A percentile compares a stretch with the other conserved stretches of the same genome.
Conservation (phyloP, 2,797 vertebrate genomes). For the Acipenser oxyrinchus region DNA sequence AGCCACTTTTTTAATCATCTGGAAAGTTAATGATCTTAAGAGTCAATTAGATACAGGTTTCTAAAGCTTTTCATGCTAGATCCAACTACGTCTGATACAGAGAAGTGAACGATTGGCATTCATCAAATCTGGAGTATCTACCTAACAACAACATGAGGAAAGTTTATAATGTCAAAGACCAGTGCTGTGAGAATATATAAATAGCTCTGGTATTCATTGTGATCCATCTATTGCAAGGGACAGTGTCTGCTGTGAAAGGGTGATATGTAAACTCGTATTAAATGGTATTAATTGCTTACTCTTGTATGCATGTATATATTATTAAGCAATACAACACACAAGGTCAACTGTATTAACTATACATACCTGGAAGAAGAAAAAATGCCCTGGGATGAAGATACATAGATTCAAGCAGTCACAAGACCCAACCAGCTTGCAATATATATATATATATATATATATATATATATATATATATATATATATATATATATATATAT, state of each 20-base stretch:
- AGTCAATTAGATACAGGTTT: neutral
- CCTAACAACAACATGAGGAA: neutral
- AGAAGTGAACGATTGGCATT: neutral
- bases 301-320: neutral
- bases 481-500: no score
- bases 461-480: no score
- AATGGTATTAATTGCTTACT: neutral
- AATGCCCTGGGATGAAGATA: no score
- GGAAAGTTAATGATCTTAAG: neutral
- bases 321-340: neutral
- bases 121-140: neutral
- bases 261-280: constrained; percentile 1
- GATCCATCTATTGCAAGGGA: neutral
- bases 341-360: neutral
- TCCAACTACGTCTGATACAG: neutral
- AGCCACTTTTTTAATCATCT: neutral
- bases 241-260: neutral
- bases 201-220: neutral
- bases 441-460: no score
- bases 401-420: no score
- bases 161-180: neutral
- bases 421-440: no score
- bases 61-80: neutral
- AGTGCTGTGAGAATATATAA: constrained; percentile 4
- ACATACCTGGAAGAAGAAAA: neutral